These are phyloP conservation scores for Caranx ignobilis DNA, from an alignment of 2,113 vertebrate genomes.

Conservation along the genomic window DNA sequence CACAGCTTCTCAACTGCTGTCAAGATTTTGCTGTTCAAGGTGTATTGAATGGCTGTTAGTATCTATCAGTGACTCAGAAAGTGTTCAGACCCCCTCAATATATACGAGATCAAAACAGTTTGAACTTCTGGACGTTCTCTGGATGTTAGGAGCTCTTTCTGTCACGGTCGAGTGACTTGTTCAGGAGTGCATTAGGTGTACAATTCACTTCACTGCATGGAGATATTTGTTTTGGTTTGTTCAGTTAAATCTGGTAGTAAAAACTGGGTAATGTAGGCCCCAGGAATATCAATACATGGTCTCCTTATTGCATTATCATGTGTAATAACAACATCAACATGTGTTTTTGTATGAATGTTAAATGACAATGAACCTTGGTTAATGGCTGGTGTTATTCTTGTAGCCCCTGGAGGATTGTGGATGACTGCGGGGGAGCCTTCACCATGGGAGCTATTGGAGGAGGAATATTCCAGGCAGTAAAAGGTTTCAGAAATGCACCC, in stretches of 20 bases:
- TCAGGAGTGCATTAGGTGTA: not conserved
- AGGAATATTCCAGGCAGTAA: slow-evolving; percentile 96
- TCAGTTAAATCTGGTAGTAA: too few species aligned
- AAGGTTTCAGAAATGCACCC: slow-evolving; percentile 96
- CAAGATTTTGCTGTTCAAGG: too few species aligned
- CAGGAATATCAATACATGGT: not conserved
- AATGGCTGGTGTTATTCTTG: slow-evolving; percentile 26
- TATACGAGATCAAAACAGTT: too few species aligned
- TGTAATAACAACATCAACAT: not conserved
- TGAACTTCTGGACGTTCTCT: too few species aligned
- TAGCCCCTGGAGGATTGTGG: slow-evolving; percentile 98
- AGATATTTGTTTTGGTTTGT: too few species aligned
- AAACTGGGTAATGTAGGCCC: too few species aligned
- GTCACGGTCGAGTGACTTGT: not conserved
- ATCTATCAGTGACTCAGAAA: too few species aligned
- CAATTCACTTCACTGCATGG: not conserved
- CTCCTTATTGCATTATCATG: not conserved
- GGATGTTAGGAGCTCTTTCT: too few species aligned
- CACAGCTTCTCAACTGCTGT: too few species aligned
- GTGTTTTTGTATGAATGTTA: not conserved
- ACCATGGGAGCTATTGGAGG: slow-evolving; percentile 98
- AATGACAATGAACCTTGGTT: not conserved
- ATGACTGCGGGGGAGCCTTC: slow-evolving; percentile 97
- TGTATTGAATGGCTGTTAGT: too few species aligned
- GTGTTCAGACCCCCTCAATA: too few species aligned